Evolutionary conservation across 2,888 invertebrate genomes (phyloP).

Genomic region (Pollenia griseotomentosa): DNA sequence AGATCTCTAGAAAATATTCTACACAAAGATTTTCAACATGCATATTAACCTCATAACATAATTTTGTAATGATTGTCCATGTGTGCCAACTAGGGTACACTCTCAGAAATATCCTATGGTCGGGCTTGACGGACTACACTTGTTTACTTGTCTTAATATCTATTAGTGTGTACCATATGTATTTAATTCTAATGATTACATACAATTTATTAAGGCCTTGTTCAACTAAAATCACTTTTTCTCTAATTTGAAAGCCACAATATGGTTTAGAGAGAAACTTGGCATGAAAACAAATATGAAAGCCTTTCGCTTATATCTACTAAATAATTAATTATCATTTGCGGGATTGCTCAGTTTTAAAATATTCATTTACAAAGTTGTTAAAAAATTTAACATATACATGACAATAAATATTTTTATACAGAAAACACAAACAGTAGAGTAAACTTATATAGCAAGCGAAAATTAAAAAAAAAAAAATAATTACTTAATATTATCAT

Average conservation of each 20-base stretch:
- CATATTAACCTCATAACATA: too few species aligned
- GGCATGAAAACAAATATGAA: neutral
- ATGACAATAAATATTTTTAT: neutral
- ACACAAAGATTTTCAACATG: too few species aligned
- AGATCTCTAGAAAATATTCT: too few species aligned
- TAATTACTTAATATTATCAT: neutral
- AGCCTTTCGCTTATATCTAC: neutral
- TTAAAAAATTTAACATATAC: neutral
- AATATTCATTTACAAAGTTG: neutral
- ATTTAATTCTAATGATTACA: neutral
- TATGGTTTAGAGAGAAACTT: neutral
- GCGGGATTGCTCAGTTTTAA: constrained; percentile 1
- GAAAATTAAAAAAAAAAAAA: neutral
- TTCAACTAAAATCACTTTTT: too few species aligned
- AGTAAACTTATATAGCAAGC: neutral
- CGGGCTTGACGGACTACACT: too few species aligned
- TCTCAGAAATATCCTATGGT: too few species aligned
- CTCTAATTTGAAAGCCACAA: neutral
- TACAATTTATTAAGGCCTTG: neutral
- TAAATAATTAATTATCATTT: constrained; percentile 28
- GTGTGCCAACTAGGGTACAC: too few species aligned
- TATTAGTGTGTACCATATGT: neutral
- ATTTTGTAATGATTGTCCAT: too few species aligned
- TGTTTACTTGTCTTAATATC: too few species aligned
- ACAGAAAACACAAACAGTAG: neutral